A percentile compares a stretch with the other conserved stretches of the same genome.
phyloP scores from a whole-genome alignment of 1,140 invertebrate genomes.

The Drosophila ohnishii region DNA sequence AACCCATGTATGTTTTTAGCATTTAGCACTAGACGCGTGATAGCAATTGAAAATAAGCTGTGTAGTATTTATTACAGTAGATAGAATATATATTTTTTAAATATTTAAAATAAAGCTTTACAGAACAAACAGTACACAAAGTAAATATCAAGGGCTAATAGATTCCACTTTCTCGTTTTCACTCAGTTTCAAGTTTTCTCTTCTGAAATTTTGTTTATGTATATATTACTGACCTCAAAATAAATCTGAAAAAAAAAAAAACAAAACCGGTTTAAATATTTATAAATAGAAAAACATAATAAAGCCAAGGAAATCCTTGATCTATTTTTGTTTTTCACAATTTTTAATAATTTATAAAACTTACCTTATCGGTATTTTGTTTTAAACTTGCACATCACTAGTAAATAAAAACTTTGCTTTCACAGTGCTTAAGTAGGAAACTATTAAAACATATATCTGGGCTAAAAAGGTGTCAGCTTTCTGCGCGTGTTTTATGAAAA shows the following conservation, averaged over 20 bases:
- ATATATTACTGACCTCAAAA: neutral
- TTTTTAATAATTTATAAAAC: neutral
- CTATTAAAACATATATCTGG: neutral
- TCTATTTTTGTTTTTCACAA: no score
- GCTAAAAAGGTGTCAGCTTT: neutral
- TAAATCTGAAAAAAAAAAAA: constrained; percentile 3
- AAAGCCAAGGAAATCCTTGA: neutral
- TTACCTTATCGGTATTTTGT: neutral
- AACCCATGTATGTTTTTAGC: no score
- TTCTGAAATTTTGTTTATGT: neutral
- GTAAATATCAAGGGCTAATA: neutral
- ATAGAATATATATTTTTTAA: no score
- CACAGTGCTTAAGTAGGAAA: neutral
- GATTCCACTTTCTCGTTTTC: neutral
- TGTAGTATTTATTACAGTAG: no score
- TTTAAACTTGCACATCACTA: neutral
- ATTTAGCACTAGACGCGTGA: no score
- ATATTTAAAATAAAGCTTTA: neutral
- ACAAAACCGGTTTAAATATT: neutral
- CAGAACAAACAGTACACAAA: neutral
- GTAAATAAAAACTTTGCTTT: neutral
- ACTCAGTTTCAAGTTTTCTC: neutral
- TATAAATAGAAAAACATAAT: neutral
- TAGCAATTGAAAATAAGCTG: no score
- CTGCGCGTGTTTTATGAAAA: no score